phyloP scores from a whole-genome alignment of 2,797 vertebrate genomes.

The Otolemur crassicaudatus region DNA sequence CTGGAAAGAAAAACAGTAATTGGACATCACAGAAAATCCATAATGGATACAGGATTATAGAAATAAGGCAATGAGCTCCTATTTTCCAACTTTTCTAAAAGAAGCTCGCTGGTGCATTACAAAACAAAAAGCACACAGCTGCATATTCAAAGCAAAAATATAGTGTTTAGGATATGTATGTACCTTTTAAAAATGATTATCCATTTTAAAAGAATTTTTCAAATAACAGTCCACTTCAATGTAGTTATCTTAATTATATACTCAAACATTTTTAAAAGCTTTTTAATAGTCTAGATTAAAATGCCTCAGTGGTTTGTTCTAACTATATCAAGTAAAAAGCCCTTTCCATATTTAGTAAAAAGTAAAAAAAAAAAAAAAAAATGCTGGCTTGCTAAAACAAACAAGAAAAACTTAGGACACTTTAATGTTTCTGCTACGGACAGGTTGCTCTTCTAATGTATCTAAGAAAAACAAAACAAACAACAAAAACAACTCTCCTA shows the following conservation, averaged over 20 bases:
- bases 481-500: background rate
- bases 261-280: background rate
- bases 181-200: background rate
- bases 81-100: background rate
- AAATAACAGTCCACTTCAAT: background rate
- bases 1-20: background rate
- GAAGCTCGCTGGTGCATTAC: background rate
- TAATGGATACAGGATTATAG: background rate
- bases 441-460: background rate
- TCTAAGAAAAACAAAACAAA: background rate
- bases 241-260: constrained; percentile 6
- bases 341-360: background rate
- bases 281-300: background rate
- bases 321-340: background rate
- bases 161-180: background rate
- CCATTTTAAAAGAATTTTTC: background rate
- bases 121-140: background rate
- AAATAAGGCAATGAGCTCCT: background rate
- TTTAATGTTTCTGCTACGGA: background rate
- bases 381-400: background rate
- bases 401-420: background rate
- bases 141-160: background rate
- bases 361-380: background rate
- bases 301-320: background rate
- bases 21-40: background rate